Base-by-base conservation (phyloP, 1,140 invertebrate genomes). In the Harlomillsia oculata region DNA sequence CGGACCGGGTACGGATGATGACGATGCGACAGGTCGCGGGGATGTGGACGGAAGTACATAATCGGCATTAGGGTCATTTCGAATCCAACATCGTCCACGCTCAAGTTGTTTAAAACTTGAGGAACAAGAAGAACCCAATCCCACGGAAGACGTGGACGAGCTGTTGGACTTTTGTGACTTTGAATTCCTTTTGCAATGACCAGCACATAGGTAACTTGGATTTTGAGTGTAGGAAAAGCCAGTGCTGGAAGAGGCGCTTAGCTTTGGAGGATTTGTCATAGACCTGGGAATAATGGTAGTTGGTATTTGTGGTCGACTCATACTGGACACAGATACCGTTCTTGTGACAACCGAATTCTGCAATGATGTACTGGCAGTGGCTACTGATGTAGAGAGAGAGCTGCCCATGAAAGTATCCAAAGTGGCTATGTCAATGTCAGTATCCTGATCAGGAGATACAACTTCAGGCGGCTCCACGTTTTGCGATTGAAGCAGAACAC, bases 171-270 rank as follows among this genome's bases (percentile, higher is more conserved):
- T 44, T 6, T 29, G 18, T 5, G 54, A 41, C 28, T 51, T 57
- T n/a, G n/a, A n/a, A 36, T 45, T 57, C 32, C 52, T 57, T 30
- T 52, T 57, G 26, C 54, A 56, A 30, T 29, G 41, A 29, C 44
- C 11, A 16, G 28, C 23, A 21, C 53, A 54, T 9, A n/a, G 41
- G 30, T 34, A 6, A 43, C 28, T 43, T 37, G 23, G 14, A 45
- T 25, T n/a, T 20, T 16, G 16, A 3, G 43, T 26, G 21, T 5
- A 20, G 45, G 16, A 3, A 48, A 32, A n/a, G n/a, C 34, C 45
- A 32, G 20, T 18, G 11, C n/a, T 34, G 29, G 45, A 48, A 48
- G 45, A 48, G 28, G 14, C 20, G 13, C 29, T 32, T 13, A 48
- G 36, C 30, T 48, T 48, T 32, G 29, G 16, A 11, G 53, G 44